Percentiles rank a stretch among this genome's conserved stretches.
These are phyloP conservation scores for Leptobrachium leishanense DNA, from an alignment of 2,113 vertebrate genomes.

Conservation along the genomic window DNA sequence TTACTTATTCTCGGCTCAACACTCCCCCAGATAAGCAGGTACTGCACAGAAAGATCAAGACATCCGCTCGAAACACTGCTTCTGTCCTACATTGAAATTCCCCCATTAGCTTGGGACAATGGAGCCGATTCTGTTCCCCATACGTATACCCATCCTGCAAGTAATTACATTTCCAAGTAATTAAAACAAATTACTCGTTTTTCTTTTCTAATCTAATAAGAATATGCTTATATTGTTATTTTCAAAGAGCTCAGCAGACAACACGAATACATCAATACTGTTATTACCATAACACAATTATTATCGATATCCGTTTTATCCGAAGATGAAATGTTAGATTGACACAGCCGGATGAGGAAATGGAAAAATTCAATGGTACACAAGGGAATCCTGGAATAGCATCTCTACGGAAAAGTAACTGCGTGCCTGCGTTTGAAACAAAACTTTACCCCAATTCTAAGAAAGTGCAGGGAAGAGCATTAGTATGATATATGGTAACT, in stretches of 20 bases:
- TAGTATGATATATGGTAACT: too few relatives aligned
- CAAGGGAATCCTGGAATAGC: too few relatives aligned
- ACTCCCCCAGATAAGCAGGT: too few relatives aligned
- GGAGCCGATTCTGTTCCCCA: conserved; percentile 3
- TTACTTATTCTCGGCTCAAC: neutral
- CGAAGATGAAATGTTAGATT: conserved; percentile 15
- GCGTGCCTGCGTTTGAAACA: too few relatives aligned
- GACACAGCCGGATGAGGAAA: neutral
- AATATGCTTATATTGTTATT: conserved; percentile 40
- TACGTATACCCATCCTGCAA: conserved; percentile 17
- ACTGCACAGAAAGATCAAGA: neutral
- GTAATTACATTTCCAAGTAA: conserved; percentile 43
- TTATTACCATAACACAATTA: conserved; percentile 37
- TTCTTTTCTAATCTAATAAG: conserved; percentile 47
- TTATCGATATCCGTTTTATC: conserved; percentile 37
- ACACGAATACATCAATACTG: conserved; percentile 42
- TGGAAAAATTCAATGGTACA: neutral
- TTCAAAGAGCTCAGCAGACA: conserved; percentile 41
- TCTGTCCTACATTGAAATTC: conserved; percentile 3
- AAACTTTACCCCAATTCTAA: too few relatives aligned
- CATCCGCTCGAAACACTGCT: neutral
- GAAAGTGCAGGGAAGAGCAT: too few relatives aligned
- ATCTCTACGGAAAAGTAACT: too few relatives aligned
- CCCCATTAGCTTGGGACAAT: conserved; percentile 25
- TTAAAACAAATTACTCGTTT: conserved; percentile 46